Percentiles rank a stretch among this genome's conserved stretches.
Evolutionary conservation across 2,888 invertebrate species (phyloP).

Genomic region (Rhopalosiphum nymphaeae): DNA sequence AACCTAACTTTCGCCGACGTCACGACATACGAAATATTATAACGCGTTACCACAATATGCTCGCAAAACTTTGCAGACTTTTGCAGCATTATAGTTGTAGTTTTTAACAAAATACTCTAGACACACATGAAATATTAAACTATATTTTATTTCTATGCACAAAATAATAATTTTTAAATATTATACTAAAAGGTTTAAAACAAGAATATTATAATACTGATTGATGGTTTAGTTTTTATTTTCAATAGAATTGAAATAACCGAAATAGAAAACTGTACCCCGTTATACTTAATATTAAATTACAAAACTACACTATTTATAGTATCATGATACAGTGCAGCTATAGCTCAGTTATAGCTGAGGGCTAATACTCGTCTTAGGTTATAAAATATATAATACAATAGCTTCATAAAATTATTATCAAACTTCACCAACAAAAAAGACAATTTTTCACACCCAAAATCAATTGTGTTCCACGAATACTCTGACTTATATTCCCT

Average conservation of each 20-base stretch:
- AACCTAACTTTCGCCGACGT: no score
- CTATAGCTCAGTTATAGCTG: neutral
- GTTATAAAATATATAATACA: neutral
- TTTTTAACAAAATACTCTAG: neutral
- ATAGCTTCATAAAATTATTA: neutral
- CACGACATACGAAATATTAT: neutral
- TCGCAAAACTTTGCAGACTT: neutral
- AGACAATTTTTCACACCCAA: neutral
- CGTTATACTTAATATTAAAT: neutral
- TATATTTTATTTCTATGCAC: neutral
- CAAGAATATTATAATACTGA: neutral
- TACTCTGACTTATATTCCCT: neutral
- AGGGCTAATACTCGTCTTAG: neutral
- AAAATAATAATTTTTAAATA: neutral
- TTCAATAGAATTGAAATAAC: neutral
- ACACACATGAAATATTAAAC: neutral
- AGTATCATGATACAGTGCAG: neutral
- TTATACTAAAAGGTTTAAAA: neutral
- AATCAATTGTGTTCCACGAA: constrained; percentile 22
- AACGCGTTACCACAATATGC: neutral
- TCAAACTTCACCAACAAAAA: neutral
- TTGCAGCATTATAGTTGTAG: neutral
- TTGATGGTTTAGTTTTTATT: neutral
- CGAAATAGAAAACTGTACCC: neutral
- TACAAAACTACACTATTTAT: neutral